Evolutionary conservation across 2,797 vertebrate genomes (phyloP).

Genomic region (Momotus momota): DNA sequence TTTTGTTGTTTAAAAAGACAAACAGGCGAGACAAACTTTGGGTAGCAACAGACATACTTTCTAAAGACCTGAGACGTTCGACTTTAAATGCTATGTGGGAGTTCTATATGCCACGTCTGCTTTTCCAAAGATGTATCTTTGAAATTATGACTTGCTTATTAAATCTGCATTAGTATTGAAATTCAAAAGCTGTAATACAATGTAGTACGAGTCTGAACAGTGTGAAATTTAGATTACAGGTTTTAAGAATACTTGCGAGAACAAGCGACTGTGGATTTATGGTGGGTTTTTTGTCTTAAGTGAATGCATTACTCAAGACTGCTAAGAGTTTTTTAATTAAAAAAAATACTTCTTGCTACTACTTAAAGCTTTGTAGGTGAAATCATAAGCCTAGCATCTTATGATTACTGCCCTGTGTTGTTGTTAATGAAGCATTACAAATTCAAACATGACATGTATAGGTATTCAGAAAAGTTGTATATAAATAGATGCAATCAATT

Average conservation of each 20-base stretch:
- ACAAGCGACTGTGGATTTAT: accelerated
- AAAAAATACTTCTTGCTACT: background rate
- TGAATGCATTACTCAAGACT: background rate
- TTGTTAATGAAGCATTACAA: background rate
- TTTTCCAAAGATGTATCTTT: background rate
- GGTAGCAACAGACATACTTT: background rate
- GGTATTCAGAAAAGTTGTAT: background rate
- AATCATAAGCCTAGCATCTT: background rate
- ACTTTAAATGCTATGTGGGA: background rate
- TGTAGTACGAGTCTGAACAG: background rate
- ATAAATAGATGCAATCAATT: background rate
- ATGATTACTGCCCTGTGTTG: background rate
- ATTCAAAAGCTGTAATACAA: background rate
- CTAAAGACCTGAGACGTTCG: background rate
- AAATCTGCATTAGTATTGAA: background rate
- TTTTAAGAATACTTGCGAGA: background rate
- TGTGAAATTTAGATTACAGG: background rate
- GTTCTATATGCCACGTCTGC: background rate
- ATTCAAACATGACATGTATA: background rate
- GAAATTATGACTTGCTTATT: background rate
- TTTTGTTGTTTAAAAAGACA: background rate
- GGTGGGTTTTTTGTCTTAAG: background rate
- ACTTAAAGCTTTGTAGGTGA: background rate
- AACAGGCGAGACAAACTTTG: background rate
- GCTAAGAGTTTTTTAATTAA: background rate